Conservation (phyloP, 35 echinoderm and acorn worm species). For the Anneissia japonica region DNA sequence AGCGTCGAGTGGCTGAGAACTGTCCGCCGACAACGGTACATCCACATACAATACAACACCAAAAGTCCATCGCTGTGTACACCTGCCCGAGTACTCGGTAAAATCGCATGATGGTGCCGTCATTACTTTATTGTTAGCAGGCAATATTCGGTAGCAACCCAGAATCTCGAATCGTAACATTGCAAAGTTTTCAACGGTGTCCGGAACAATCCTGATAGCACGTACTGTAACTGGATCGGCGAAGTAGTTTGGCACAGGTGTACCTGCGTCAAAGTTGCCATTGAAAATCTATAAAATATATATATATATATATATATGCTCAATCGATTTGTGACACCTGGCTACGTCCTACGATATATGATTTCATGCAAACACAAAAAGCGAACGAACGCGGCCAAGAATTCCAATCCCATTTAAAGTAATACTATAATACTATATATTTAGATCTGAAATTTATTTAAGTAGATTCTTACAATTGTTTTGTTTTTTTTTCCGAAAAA, state of each 20-base stretch:
- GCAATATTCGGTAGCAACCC: constrained; percentile 13
- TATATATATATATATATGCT: too few relatives aligned
- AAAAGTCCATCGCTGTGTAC: constrained; percentile 72
- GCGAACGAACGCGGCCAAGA: too few relatives aligned
- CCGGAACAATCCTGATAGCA: constrained; percentile 12
- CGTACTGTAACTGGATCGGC: not conserved
- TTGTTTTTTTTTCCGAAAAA: too few relatives aligned
- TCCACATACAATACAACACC: constrained; percentile 56
- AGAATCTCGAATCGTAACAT: constrained; percentile 11
- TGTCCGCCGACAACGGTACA: not conserved
- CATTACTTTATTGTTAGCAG: constrained; percentile 5
- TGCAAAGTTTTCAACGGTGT: not conserved
- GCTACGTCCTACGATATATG: too few relatives aligned
- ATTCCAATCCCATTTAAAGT: too few relatives aligned
- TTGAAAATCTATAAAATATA: constrained; percentile 19
- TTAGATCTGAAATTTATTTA: too few relatives aligned
- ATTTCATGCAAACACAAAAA: too few relatives aligned
- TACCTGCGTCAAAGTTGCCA: constrained; percentile 36
- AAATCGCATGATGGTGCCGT: constrained; percentile 60
- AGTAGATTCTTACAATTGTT: too few relatives aligned
- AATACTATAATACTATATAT: too few relatives aligned
- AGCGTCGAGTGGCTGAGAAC: constrained; percentile 33
- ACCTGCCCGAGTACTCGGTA: constrained; percentile 29
- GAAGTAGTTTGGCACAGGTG: constrained; percentile 41
- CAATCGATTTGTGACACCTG: too few relatives aligned